phyloP scores from a whole-genome alignment of 2,797 vertebrate genomes.

The Morus bassanus region DNA sequence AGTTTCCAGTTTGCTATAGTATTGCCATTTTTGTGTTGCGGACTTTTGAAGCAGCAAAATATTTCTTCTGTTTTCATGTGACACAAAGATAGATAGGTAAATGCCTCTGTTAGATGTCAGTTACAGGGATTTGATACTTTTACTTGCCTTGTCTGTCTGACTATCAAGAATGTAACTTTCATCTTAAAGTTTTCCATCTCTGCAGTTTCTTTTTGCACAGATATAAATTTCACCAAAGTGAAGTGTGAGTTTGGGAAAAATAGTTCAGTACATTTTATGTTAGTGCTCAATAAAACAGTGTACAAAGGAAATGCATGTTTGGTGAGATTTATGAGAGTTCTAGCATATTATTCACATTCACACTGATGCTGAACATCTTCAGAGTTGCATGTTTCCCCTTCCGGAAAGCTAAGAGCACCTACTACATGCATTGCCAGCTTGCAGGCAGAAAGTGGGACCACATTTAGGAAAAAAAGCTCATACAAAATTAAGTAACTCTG shows the following conservation, averaged over 20 bases:
- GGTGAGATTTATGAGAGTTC: background rate
- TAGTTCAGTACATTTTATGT: background rate
- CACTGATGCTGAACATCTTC: background rate
- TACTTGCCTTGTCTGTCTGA: background rate
- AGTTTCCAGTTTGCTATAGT: background rate
- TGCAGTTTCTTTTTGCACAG: background rate
- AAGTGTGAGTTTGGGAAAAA: background rate
- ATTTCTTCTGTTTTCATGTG: background rate
- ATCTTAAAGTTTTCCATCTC: background rate
- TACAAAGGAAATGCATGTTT: background rate
- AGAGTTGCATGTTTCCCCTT: background rate
- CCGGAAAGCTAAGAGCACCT: background rate
- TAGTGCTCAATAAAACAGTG: background rate
- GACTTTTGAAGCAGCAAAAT: background rate
- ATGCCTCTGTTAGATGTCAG: background rate
- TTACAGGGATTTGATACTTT: background rate
- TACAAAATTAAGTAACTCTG: background rate
- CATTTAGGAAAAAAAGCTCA: background rate
- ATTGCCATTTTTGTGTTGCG: background rate
- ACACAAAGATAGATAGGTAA: background rate
- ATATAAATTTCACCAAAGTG: background rate
- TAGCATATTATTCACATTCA: background rate
- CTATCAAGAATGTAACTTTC: background rate
- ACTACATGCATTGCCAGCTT: background rate
- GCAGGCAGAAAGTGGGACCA: background rate